Conservation (phyloP, 23 tunicate species). For the Trididemnum clinides region DNA sequence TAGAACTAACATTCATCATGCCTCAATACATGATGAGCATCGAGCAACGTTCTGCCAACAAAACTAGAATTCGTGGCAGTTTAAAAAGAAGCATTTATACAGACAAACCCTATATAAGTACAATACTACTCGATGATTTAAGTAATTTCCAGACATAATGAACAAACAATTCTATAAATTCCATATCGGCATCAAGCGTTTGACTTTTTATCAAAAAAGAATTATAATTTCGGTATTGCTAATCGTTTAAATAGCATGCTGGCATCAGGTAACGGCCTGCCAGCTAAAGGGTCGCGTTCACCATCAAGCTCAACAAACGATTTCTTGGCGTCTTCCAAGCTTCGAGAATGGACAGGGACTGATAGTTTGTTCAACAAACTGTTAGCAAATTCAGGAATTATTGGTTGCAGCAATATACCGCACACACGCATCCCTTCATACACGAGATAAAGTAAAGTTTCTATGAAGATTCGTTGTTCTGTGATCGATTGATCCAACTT, state of each 20-base stretch:
- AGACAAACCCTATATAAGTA: no score
- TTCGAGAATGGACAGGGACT: conserved; percentile 26
- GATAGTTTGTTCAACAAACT: conserved; percentile 27
- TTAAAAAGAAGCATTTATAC: no score
- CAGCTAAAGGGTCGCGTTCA: background rate
- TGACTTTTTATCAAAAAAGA: no score
- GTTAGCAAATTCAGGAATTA: conserved; percentile 46
- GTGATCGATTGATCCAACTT: conserved; percentile 16
- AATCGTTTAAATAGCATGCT: conserved; percentile 30
- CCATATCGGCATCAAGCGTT: no score
- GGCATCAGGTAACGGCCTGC: background rate
- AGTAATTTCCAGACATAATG: no score
- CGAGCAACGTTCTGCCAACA: no score
- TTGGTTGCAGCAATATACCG: conserved; percentile 79
- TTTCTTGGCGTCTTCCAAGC: conserved; percentile 35
- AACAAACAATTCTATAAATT: no score
- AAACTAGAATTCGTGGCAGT: no score
- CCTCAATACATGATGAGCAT: no score
- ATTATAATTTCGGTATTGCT: conserved; percentile 11
- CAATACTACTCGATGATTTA: no score
- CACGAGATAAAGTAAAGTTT: conserved; percentile 51
- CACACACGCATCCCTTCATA: conserved; percentile 84
- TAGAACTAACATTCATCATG: no score
- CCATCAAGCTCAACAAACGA: conserved; percentile 47
- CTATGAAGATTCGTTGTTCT: conserved; percentile 20